Conservation (phyloP, 2,888 invertebrate species). For the Chrysina gloriosa region DNA sequence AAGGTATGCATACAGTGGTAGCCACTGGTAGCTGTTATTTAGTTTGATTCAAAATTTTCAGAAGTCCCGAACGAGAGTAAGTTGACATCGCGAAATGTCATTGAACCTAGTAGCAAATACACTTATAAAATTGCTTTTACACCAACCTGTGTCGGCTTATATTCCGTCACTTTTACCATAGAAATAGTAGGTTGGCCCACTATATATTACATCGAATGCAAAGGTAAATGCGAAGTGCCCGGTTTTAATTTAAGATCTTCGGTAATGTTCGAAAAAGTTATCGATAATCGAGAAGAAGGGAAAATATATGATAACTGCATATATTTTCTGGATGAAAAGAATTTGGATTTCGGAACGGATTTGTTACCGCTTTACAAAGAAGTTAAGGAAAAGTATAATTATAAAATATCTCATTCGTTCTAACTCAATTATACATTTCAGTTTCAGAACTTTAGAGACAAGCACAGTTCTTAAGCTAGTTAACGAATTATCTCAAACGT, state of each 20-base stretch:
- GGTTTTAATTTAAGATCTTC: conserved; percentile 56
- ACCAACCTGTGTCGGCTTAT: conserved; percentile 55
- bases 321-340: conserved; percentile 53
- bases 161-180: conserved; percentile 54
- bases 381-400: conserved; percentile 19
- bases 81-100: conserved; percentile 47
- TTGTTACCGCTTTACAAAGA: conserved; percentile 41
- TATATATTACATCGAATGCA: conserved; percentile 52
- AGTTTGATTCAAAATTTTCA: neutral
- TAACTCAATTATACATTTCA: neutral
- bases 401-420: neutral
- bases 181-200: conserved; percentile 54
- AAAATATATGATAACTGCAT: conserved; percentile 49
- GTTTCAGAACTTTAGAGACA: conserved; percentile 20
- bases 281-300: conserved; percentile 47
- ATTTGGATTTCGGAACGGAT: conserved; percentile 60
- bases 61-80: neutral
- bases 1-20: neutral
- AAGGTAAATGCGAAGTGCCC: conserved; percentile 59
- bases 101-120: conserved; percentile 49
- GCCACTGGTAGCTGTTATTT: neutral
- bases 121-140: conserved; percentile 53
- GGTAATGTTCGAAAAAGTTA: conserved; percentile 54
- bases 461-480: conserved; percentile 65
- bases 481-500: conserved; percentile 69